Evolutionary conservation across 2,888 invertebrate species (phyloP), one percentile per base, ranked within the genome.

Genomic region (Pantelozetes paolii): DNA sequence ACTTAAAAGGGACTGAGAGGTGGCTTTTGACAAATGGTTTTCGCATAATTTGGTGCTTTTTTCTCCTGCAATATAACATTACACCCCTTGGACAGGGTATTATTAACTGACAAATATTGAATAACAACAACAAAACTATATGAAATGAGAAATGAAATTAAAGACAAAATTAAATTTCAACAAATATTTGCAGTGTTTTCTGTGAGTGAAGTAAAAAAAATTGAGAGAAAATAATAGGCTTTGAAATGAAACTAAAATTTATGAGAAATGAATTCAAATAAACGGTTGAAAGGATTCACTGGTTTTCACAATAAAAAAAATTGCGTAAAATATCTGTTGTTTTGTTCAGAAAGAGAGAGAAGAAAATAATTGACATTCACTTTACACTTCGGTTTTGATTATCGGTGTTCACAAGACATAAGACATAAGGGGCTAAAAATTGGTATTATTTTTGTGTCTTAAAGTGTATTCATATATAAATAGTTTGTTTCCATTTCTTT

Each of bases 401-500:
- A 50, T 50, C 20, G 26, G 6, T 54, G 54, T 54, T 26, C 23
- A 26, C 20, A 20, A 8, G 54, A 54, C n/a, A 8, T n/a, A n/a
- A 50, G 50, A 5, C 20, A n/a, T n/a, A n/a, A 13, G 1, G 26
- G 26, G 45, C 15, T 6, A 36, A 45, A 45, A 15, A 45, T 36
- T 36, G 5, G 36, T 36, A 36, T 11, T 36, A 5, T 26, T n/a
- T 26, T 50, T 20, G n/a, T 26, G 26, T 2, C 13, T 54, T 54
- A 54, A 54, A 26, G 54, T 54, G 26, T 54, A 54, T 54, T 54
- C 23, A 26, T 54, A 54, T 54, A 45, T 54, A 54, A 54, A 20
- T n/a, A 54, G 50, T 54, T 54, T 54, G 26, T 26, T 54, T 26
- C 54, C 9, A 54, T 54, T 26, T 54, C 54, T 54, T 20, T 23